Conservation (phyloP, 2,888 invertebrate genomes). For the Linnaemya vulpina region DNA sequence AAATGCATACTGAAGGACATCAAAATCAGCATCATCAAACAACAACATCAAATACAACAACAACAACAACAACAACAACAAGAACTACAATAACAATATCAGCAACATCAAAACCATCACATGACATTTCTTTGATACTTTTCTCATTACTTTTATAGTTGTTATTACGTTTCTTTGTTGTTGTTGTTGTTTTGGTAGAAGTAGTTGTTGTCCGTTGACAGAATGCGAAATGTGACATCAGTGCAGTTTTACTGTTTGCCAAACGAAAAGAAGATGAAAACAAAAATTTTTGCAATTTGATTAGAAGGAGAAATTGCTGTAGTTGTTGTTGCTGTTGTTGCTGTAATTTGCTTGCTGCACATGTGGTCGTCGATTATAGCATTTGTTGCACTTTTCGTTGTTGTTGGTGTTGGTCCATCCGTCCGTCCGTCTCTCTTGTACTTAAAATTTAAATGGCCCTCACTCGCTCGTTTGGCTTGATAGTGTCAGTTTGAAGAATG, state of each 20-base stretch:
- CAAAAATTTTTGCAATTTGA: constrained; percentile 69
- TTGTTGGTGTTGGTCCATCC: constrained; percentile 23
- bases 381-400: constrained; percentile 67
- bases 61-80: neutral
- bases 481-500: constrained; percentile 72
- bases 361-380: constrained; percentile 65
- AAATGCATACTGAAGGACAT: constrained; percentile 55
- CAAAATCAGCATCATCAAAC: constrained; percentile 60
- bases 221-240: constrained; percentile 71
- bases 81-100: constrained; percentile 52
- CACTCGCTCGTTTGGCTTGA: constrained; percentile 66
- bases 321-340: constrained; percentile 47
- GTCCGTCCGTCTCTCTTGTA: constrained; percentile 15
- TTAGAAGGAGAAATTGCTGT: constrained; percentile 63
- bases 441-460: constrained; percentile 70
- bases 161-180: neutral
- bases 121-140: constrained; percentile 71
- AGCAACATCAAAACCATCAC: constrained; percentile 70
- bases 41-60: constrained; percentile 23
- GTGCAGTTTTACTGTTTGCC: constrained; percentile 53
- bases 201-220: constrained; percentile 61
- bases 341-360: constrained; percentile 58
- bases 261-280: neutral
- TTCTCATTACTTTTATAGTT: constrained; percentile 66
- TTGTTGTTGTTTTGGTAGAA: constrained; percentile 11